Evolutionary conservation across 2,888 invertebrate genomes (phyloP).

Genomic region (Sarcophaga subvicina): DNA sequence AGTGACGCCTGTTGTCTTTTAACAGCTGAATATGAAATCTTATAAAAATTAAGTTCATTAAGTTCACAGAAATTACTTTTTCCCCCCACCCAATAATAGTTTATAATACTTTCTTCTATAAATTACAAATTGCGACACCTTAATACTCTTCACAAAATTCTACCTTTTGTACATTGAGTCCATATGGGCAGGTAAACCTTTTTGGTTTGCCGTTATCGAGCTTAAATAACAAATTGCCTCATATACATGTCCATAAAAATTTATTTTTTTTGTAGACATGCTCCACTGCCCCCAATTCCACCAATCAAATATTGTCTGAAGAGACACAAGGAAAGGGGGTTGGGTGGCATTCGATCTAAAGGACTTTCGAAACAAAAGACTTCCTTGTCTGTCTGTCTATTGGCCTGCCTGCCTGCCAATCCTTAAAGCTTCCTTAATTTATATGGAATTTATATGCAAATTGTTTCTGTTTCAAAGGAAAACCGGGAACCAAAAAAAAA

Average conservation of each 20-base stretch:
- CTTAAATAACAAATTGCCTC: conserved; percentile 14
- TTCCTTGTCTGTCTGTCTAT: no score
- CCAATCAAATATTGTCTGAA: no score
- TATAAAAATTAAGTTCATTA: no score
- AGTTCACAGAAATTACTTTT: no score
- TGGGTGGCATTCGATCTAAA: conserved; percentile 24
- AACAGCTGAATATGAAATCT: no score
- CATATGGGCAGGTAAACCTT: not conserved
- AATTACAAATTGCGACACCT: conserved; percentile 9
- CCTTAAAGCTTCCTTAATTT: no score
- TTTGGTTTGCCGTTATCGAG: not conserved
- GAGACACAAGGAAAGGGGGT: no score
- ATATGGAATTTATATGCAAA: no score
- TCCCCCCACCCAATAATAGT: not conserved
- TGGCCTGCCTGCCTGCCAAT: no score
- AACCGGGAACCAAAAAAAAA: not conserved
- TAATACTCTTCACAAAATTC: not conserved
- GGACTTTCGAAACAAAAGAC: conserved; percentile 15
- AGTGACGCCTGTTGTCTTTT: no score
- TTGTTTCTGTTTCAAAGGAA: no score
- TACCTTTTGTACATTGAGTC: not conserved
- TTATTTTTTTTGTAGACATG: not conserved
- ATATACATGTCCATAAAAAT: conserved; percentile 8
- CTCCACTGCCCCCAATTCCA: not conserved
- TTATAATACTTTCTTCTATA: conserved; percentile 1